Percentiles rank a stretch among this genome's conserved stretches.
Evolutionary conservation across 2,113 vertebrate genomes (phyloP).

Genomic region (Platycercus adscitus): DNA sequence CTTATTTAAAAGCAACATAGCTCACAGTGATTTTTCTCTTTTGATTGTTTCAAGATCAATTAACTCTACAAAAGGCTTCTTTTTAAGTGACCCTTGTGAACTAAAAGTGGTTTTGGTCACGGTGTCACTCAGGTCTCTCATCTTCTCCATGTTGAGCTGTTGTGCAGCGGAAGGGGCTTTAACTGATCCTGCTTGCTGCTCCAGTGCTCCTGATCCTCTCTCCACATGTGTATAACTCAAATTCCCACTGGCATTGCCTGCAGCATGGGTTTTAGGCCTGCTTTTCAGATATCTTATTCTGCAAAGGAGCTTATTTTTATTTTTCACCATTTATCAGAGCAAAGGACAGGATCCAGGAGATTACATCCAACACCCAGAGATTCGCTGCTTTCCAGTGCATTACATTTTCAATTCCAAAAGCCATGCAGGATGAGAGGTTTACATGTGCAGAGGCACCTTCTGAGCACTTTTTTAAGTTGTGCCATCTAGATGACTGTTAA

Average conservation of each 20-base stretch:
- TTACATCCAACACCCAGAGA: not conserved
- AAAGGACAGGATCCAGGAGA: not conserved
- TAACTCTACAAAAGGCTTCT: not conserved
- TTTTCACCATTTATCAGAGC: not conserved
- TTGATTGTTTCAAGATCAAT: conserved; percentile 24
- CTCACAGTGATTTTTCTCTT: not conserved
- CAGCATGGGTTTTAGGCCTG: not conserved
- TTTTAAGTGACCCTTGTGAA: not conserved
- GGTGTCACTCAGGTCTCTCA: not conserved
- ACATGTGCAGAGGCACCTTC: not conserved
- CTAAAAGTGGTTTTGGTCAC: not conserved
- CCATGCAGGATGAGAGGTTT: not conserved
- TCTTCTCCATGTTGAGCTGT: not conserved
- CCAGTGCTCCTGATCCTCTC: not conserved
- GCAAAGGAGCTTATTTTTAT: conserved; percentile 5
- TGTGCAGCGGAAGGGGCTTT: not conserved
- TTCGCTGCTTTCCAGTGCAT: not conserved
- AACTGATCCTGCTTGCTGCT: not conserved
- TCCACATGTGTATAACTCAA: rapidly evolving
- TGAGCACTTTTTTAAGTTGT: not conserved
- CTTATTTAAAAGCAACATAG: conserved; percentile 20
- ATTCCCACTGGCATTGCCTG: not conserved
- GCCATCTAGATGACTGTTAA: not conserved
- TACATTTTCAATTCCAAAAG: not conserved
- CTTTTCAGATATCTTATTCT: not conserved